Conservation (phyloP, 2,797 vertebrate genomes). For the Chromis chromis region DNA sequence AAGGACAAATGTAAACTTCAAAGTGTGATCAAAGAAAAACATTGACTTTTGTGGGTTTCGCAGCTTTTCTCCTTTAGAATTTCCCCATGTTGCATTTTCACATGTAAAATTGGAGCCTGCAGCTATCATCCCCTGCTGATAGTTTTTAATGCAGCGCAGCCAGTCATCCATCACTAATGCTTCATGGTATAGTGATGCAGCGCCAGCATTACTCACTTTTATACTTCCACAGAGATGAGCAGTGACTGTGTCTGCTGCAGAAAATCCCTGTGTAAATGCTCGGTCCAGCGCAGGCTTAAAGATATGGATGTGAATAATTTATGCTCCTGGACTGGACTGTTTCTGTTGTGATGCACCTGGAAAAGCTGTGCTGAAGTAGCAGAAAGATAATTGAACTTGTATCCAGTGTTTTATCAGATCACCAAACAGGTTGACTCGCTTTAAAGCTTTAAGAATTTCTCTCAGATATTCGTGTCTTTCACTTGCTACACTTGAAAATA, state of each 20-base stretch:
- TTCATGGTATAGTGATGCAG: slow-evolving; percentile 26
- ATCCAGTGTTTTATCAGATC: background rate
- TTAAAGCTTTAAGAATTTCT: background rate
- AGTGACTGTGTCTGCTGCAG: slow-evolving; percentile 16
- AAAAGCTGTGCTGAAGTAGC: background rate
- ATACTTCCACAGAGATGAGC: slow-evolving; percentile 52
- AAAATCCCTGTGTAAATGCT: slow-evolving; percentile 22
- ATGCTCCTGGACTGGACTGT: slow-evolving; percentile 29
- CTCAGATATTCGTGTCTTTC: background rate
- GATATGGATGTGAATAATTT: slow-evolving; percentile 55
- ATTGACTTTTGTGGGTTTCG: background rate
- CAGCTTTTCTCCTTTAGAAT: slow-evolving; percentile 6
- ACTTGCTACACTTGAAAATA: slow-evolving; percentile 1
- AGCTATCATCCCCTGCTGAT: slow-evolving; percentile 29
- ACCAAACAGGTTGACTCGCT: background rate
- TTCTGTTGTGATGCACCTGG: slow-evolving; percentile 1
- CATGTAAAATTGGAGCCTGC: slow-evolving; percentile 21
- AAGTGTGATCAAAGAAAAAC: slow-evolving; percentile 22
- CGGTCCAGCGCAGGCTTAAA: background rate
- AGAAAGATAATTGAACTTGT: slow-evolving; percentile 21
- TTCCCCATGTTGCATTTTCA: slow-evolving; percentile 39
- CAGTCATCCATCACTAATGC: slow-evolving; percentile 53
- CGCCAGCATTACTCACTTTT: slow-evolving; percentile 49
- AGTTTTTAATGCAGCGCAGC: slow-evolving; percentile 40
- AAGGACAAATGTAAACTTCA: slow-evolving; percentile 15